Evolutionary conservation across 2,888 invertebrate species (phyloP), one percentile per base, ranked within the genome.

Genomic region (Melangyna quadrimaculata): DNA sequence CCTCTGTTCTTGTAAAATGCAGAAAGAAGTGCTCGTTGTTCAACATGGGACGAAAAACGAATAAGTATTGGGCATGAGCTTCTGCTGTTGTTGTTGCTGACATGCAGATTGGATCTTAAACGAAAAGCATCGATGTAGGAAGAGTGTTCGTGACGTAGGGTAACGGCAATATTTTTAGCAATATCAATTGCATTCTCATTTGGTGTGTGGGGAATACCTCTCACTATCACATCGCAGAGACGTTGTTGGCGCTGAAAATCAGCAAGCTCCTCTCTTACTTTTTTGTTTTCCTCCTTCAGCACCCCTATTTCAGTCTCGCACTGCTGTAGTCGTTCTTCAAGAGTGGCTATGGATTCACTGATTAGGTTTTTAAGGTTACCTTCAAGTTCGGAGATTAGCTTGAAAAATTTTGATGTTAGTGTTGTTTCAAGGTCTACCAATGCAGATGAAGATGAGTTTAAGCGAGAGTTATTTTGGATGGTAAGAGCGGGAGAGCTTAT

Each of bases 111-210:
- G 17, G 27, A 27, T 45, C 17, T 45, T 12, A 63, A 7, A 17
- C 45, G 63, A 45, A 63, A 45, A 63, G 67, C 67, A 37, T 37
- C 37, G 14, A 37, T 12, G 37, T 37, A 5, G 37, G 12, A 5
- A 37, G 14, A 3, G 14, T 9, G 22, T 32, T 67, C 19, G 22
- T 67, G 67, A 51, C 14, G 45, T 48, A 65, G 19, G 9, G 19
- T 48, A 45, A 10, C 65, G 48, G 65, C 35, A 10, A 65, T 65
- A 2, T 67, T 35, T 53, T 69, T 69, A 1, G 32, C 48, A 45
- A 57, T 29, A 65, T 48, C 65, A 32, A 65, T 65, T 1, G 65
- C 2, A 32, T 35, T 65, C 32, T 65, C 65, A 3, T 45, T 63
- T 8, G n/a, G 27, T 10, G 3, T 29, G n/a, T 29, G 17, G 3